Base-by-base conservation (phyloP, 2,113 vertebrate genomes). In the Antechinus stuartii region DNA sequence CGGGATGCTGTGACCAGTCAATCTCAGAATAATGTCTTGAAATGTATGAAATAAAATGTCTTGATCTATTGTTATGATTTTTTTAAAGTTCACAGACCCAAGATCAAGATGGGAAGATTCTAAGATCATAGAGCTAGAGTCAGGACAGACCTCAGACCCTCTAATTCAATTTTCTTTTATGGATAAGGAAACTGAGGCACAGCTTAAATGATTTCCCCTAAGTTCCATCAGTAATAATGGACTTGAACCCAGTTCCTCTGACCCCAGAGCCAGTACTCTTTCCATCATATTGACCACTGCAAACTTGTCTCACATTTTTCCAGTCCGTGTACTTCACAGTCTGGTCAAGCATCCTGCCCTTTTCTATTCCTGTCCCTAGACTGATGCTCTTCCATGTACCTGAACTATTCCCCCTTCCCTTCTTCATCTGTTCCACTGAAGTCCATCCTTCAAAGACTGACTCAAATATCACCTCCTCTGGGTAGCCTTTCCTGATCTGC, bases 201-300 rank as follows among this genome's bases (percentile, higher is more conserved):
- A 91, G 53, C 8, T 53, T 94, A n/a, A 19, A n/a, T 90, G 92
- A 91, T 8, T 91, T 94, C 6, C 11, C 42, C n/a, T 49, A 55
- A 92, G n/a, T 25, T 27, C 24, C 94, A 25, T 23, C 56, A n/a
- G 91, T 46, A 30, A 30, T 30, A 91, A 61, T 3, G 11, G 49
- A 94, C 11, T 10, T 19, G 96, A 93, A 94, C 90, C 19, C 92
- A 92, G 52, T 46, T 92, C 52, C 89, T 93, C 25, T 93, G 49
- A 49, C 49, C 84, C 90, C 35, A 92, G 92, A 91, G 94, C 76
- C 76, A 53, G 89, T 92, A 35, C 92, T 95, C 47, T 42, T 42
- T 94, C 25, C 5, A 54, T 89, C 89, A 56, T 8, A 61, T 2
- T 2, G 30, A 61, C 9, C 61, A n/a, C n/a, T n/a, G 12, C 61